Base-by-base conservation (phyloP, 2,888 invertebrate species). In the Eilema depressum region DNA sequence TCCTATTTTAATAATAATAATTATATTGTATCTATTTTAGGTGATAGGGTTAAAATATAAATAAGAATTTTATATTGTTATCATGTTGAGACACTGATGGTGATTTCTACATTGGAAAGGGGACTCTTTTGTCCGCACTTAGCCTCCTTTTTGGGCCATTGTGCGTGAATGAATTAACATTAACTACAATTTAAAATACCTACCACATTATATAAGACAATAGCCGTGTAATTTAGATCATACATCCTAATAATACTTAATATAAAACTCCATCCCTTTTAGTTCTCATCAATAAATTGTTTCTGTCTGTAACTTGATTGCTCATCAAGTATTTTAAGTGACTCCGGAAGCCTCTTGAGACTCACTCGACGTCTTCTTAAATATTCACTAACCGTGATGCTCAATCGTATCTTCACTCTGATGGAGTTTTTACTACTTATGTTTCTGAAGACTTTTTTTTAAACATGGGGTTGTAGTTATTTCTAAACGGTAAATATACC, bases 291-390 rank as follows among this genome's bases (percentile, higher is more conserved):
- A 75, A 81, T 79, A 80, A 78, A 79, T 79, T 81, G 70, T 77
- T 73, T 68, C 69, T 57, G 68, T 72, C 73, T 73, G 74, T 88
- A 89, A 90, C 89, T 89, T 85, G 86, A 92, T 91, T 90, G 90
- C 91, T 93, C 92, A 92, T 94, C 92, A 91, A 91, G 78, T 86
- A 90, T 90, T 92, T 91, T 90, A 91, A 93, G 92, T 90, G 91
- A 89, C 88, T 90, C 86, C 77, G 74, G 80, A 83, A 86, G 76
- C 83, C 91, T 90, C 93, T 93, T 63, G 93, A 93, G 93, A 94
- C 92, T 87, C 83, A 78, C 88, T 89, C 83, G 84, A 88, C 85
- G 86, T 85, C 85, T 89, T 88, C 90, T 93, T 91, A 92, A 93
- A 94, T 93, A 93, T 93, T 93, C 92, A 93, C 89, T 84, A 85